Conservation (phyloP, 2,113 vertebrate genomes). For the Perca schrenkii region DNA sequence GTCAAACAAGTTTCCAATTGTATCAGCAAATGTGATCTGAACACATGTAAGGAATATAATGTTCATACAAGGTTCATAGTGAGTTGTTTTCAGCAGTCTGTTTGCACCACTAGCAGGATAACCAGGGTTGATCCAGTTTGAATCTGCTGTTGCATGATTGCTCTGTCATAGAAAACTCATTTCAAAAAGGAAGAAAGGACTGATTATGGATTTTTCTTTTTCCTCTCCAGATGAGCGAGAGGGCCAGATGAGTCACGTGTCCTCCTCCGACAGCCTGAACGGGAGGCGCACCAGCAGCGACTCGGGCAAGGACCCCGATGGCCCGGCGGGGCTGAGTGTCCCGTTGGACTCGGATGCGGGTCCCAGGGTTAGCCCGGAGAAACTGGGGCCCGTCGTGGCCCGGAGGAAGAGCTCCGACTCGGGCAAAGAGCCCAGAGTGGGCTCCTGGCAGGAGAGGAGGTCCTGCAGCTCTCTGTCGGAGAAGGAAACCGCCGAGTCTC, state of each 20-base stretch:
- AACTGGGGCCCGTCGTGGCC: constrained; percentile 59
- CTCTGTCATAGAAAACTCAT: too few species aligned
- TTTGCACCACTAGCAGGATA: too few species aligned
- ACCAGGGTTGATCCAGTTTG: too few species aligned
- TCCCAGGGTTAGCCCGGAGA: constrained; percentile 35
- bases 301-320: constrained; percentile 66
- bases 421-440: constrained; percentile 41
- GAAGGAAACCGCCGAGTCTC: constrained; percentile 54
- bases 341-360: constrained; percentile 4
- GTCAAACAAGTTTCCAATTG: too few species aligned
- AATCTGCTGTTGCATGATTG: too few species aligned
- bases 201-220: neutral
- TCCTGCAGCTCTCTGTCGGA: constrained; percentile 77
- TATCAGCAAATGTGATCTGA: too few species aligned
- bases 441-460: constrained; percentile 67
- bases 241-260: constrained; percentile 80
- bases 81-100: too few species aligned
- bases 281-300: constrained; percentile 77
- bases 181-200: neutral
- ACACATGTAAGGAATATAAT: too few species aligned
- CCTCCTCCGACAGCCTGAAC: constrained; percentile 82
- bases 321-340: neutral
- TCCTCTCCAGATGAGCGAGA: constrained; percentile 72
- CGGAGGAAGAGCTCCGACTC: constrained; percentile 72
- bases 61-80: too few species aligned